Evolutionary conservation across 2,797 vertebrate species (phyloP).

Genomic region (Phrynocephalus forsythii): DNA sequence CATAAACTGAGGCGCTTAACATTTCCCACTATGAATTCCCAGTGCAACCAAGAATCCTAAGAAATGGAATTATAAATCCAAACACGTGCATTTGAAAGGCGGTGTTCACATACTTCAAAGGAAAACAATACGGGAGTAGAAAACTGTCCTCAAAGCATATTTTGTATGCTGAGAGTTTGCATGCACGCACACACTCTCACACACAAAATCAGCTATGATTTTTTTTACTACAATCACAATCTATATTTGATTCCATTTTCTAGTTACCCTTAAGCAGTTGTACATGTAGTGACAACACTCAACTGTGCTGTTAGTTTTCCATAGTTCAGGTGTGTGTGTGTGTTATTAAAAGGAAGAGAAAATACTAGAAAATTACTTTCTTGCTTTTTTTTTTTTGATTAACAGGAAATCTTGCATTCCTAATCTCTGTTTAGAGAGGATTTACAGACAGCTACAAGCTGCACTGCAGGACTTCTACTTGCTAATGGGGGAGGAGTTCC

Average conservation of each 20-base stretch:
- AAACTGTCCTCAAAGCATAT: constrained; percentile 33
- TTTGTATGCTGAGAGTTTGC: not conserved
- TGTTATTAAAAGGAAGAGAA: too few relatives aligned
- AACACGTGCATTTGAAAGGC: constrained; percentile 46
- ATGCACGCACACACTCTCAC: fast-evolving
- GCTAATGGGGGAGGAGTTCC: too few relatives aligned
- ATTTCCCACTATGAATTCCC: constrained; percentile 54
- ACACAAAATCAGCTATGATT: fast-evolving
- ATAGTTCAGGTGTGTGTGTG: not conserved
- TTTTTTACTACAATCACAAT: constrained; percentile 14
- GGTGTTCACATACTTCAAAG: constrained; percentile 46
- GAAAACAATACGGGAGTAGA: constrained; percentile 20
- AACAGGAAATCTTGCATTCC: not conserved
- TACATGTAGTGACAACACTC: not conserved
- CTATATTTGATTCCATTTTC: not conserved
- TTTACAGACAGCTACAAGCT: not conserved
- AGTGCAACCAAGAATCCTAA: constrained; percentile 58
- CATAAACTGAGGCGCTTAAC: constrained; percentile 45
- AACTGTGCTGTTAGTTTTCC: constrained; percentile 18
- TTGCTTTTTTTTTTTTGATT: not conserved
- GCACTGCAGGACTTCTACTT: not conserved
- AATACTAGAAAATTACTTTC: not conserved
- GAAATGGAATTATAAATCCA: constrained; percentile 59
- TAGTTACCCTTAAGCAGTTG: constrained; percentile 11
- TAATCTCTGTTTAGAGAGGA: not conserved